Conservation (phyloP, 2,797 vertebrate genomes). For the Crax fasciolata region DNA sequence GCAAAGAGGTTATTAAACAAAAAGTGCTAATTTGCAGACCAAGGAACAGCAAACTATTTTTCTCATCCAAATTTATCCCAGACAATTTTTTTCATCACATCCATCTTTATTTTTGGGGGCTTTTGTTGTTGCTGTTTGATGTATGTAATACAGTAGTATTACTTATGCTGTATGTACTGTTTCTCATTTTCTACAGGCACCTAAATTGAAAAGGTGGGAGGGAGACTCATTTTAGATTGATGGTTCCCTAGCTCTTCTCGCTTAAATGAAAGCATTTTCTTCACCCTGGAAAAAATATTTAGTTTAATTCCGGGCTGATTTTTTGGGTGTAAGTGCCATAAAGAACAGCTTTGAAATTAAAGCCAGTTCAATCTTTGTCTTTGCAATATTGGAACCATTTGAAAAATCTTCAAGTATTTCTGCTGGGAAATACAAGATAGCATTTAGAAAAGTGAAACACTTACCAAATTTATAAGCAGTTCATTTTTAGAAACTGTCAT, state of each 20-base stretch:
- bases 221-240: neutral
- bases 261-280: slow-evolving; percentile 6
- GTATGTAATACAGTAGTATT: neutral
- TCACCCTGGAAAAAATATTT: neutral
- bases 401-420: slow-evolving; percentile 6
- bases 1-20: neutral
- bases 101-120: neutral
- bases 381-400: neutral
- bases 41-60: neutral
- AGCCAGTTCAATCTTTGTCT: neutral
- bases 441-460: neutral
- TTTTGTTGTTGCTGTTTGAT: neutral
- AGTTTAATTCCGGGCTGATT: neutral
- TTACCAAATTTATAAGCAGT: neutral
- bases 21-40: neutral
- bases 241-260: neutral
- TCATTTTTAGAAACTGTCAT: neutral
- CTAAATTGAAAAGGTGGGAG: neutral
- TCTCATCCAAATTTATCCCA: neutral
- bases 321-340: neutral
- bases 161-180: fast-evolving
- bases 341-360: neutral
- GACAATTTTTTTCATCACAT: neutral
- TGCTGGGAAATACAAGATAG: neutral
- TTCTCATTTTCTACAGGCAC: neutral